These are phyloP conservation scores for Drosophila pachea DNA, from an alignment of 1,140 invertebrate genomes.

Conservation along the genomic window DNA sequence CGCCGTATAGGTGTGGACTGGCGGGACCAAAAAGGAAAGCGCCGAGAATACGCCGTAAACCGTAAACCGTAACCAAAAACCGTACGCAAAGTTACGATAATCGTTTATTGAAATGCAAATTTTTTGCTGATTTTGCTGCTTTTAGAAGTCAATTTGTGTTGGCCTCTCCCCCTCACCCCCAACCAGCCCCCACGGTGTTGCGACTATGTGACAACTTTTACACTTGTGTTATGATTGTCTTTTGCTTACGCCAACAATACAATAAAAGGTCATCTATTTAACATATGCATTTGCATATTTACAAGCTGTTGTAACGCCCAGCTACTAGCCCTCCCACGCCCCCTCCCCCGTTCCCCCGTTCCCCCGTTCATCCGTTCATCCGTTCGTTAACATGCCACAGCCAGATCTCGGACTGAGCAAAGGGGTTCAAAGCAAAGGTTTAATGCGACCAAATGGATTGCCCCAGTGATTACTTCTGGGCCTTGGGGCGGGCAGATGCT, in stretches of 20 bases:
- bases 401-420: slow-evolving; percentile 2
- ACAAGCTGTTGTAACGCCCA: slow-evolving; percentile 14
- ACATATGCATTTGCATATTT: slow-evolving; percentile 69
- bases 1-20: slow-evolving; percentile 2
- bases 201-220: slow-evolving; percentile 45
- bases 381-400: no score
- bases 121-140: slow-evolving; percentile 76
- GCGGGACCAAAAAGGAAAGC: background rate
- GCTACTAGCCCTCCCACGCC: background rate
- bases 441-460: slow-evolving; percentile 7
- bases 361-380: no score
- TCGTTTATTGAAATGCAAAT: slow-evolving; percentile 77
- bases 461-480: slow-evolving; percentile 32
- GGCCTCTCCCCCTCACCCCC: background rate
- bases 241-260: slow-evolving; percentile 43
- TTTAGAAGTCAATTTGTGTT: slow-evolving; percentile 76
- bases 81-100: slow-evolving; percentile 76
- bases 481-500: slow-evolving; percentile 14
- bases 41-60: slow-evolving; percentile 27
- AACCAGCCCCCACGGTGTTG: background rate
- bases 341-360: background rate
- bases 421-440: slow-evolving; percentile 15
- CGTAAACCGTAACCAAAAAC: slow-evolving; percentile 72
- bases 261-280: slow-evolving; percentile 58
- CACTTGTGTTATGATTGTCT: slow-evolving; percentile 52